Evolutionary conservation across 2,797 vertebrate species (phyloP).

Genomic region (Craterocephalus amniculus): DNA sequence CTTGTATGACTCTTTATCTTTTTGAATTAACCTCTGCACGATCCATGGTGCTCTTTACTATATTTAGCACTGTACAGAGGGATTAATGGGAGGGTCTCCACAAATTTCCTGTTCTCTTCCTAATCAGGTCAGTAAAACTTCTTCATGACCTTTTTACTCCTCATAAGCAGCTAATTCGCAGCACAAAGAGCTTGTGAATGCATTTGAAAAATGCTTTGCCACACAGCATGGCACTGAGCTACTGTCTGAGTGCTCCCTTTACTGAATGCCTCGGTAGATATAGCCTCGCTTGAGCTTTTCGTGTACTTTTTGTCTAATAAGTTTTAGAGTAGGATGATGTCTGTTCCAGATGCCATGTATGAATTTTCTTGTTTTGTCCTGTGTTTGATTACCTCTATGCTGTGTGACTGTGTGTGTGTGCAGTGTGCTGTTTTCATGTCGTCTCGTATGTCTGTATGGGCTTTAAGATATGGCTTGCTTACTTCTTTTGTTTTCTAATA

Average conservation of each 20-base stretch:
- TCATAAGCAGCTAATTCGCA: conserved; percentile 80
- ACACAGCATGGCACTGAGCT: conserved; percentile 60
- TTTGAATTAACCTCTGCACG: conserved; percentile 51
- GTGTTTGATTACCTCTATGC: conserved; percentile 60
- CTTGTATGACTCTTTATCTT: conserved; percentile 27
- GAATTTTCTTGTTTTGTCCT: conserved; percentile 51
- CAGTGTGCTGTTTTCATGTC: conserved; percentile 21
- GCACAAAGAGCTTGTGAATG: conserved; percentile 53
- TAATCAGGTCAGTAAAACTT: conserved; percentile 54
- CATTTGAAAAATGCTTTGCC: conserved; percentile 58
- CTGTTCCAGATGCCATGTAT: conserved; percentile 36
- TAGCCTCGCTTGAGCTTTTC: conserved; percentile 61
- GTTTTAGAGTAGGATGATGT: conserved; percentile 48
- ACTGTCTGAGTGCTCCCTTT: conserved; percentile 46
- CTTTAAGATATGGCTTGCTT: conserved; percentile 58
- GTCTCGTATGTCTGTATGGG: conserved; percentile 42
- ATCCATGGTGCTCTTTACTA: conserved; percentile 27
- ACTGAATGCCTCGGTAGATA: conserved; percentile 43
- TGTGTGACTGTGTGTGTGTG: conserved; percentile 22
- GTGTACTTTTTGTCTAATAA: conserved; percentile 58
- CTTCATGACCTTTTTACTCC: conserved; percentile 69
- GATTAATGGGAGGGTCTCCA: conserved; percentile 48
- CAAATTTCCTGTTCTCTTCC: conserved; percentile 41
- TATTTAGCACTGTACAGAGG: conserved; percentile 10
- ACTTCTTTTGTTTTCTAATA: conserved; percentile 32